Evolutionary conservation across 2,113 vertebrate species (phyloP).

Genomic region (Psittacus erithacus): DNA sequence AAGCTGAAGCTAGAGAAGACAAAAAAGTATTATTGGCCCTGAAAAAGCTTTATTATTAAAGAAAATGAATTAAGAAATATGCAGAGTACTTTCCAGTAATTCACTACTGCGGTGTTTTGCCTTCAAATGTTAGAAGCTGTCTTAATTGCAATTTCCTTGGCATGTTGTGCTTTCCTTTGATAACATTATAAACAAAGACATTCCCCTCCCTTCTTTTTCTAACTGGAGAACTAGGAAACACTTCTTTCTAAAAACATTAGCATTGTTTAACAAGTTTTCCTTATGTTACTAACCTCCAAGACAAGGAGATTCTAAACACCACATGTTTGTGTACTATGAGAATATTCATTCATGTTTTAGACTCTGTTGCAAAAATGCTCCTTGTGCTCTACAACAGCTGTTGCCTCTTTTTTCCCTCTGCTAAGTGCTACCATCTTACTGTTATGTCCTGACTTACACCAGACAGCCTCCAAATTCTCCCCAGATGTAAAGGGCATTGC

Average conservation of each 20-base stretch:
- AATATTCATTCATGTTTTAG: background rate
- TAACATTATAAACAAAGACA: background rate
- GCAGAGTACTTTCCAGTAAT: background rate
- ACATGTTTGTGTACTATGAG: background rate
- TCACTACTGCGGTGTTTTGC: background rate
- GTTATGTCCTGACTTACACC: background rate
- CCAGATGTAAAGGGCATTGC: background rate
- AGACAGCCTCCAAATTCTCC: background rate
- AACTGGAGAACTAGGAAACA: background rate
- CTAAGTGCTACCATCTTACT: background rate
- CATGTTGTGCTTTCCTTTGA: background rate
- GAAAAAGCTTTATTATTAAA: background rate
- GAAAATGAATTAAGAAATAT: background rate
- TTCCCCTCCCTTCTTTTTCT: accelerated
- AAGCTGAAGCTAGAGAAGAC: background rate
- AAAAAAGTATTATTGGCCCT: background rate
- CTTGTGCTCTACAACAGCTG: background rate
- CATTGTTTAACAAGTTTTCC: background rate
- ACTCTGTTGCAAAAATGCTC: background rate
- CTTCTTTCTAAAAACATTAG: background rate
- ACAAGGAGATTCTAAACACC: background rate
- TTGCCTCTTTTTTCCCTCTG: background rate
- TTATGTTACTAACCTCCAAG: background rate
- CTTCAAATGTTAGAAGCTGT: background rate
- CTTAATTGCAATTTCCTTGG: background rate